A percentile compares a stretch with the other conserved stretches of the same genome.
Conservation (phyloP, 2,113 vertebrate genomes). For the Eolophus roseicapilla region DNA sequence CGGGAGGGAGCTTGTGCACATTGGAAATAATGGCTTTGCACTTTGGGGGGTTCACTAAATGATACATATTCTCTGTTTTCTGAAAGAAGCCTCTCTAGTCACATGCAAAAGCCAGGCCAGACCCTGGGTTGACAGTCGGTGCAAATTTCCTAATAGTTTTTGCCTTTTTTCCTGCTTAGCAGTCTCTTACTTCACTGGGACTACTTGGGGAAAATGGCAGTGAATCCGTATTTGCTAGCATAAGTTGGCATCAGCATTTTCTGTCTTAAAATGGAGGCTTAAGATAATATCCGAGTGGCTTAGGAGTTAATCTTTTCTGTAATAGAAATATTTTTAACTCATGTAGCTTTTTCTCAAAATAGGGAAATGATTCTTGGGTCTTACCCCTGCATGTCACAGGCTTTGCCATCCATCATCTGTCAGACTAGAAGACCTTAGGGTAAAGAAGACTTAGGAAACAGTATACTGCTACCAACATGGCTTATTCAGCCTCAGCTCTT, state of each 20-base stretch:
- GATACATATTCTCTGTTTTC: neutral
- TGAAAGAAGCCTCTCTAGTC: neutral
- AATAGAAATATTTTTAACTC: neutral
- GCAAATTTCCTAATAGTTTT: neutral
- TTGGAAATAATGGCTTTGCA: neutral
- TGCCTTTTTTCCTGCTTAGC: neutral
- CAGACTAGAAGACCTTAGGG: neutral
- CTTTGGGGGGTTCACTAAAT: neutral
- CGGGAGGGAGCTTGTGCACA: accelerated
- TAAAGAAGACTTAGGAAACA: accelerated
- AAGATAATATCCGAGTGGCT: neutral
- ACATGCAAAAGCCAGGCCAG: neutral
- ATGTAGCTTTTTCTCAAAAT: neutral
- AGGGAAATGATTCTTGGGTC: neutral
- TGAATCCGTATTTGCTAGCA: neutral
- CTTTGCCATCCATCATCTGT: neutral
- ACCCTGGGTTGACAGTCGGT: neutral
- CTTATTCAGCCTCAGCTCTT: neutral
- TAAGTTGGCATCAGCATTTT: conserved; percentile 20
- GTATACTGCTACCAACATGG: neutral
- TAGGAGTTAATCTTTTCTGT: neutral
- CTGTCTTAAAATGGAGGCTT: neutral
- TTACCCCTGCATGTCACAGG: neutral
- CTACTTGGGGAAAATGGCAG: neutral
- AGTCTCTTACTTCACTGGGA: neutral